Base-by-base conservation (phyloP, 2,113 vertebrate genomes). In the Heterochromis multidens region DNA sequence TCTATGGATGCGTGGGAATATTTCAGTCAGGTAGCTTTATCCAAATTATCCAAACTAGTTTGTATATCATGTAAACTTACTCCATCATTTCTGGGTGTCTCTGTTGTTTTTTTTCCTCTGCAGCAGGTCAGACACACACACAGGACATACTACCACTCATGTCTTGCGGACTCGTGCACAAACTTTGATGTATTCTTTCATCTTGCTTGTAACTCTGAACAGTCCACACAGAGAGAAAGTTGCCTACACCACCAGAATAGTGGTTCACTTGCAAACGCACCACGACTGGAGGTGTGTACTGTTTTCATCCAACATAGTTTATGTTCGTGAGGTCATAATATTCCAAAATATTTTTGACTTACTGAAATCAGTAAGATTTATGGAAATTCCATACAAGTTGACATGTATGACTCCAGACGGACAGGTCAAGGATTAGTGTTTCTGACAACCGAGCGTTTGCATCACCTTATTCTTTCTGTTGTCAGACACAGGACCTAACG, bases 281-380 rank as follows among this genome's bases (percentile, higher is more conserved):
- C 23, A 40, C 21, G 23, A 40, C 12, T 23, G 12, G 3, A 65
- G 33, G 35, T 21, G 1, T 40, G 33, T 65, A 8, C 62, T n/a
- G 37, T 37, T 63, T 63, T 8, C 11, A n/a, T 63, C 19, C 31
- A 35, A 13, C 5, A 0, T 6, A 37, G 31, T 63, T 19, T 17
- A 16, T 63, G 31, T 31, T 63, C 13, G n/a, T 63, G 3, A 13
- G 21, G 13, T 35, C 61, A 35, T 35, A 62, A 62, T 62, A 35
- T 5, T 35, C 10, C 31, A n/a, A 62, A 62, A 63, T 35, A 21
- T 12, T 40, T 40, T 40, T 40, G 37, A 40, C 37, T 40, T 10
- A 3, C 17, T 35, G 19, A 62, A 62, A 61, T 61, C 17, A 12
- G 12, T 12, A 31, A 35, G 21, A 0, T n/a, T 0, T n/a, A 35